Percentiles rank a stretch among this genome's conserved stretches.
These are phyloP conservation scores for Cryptocheilus praepositus DNA, from an alignment of 2,888 invertebrate genomes.

Conservation along the genomic window DNA sequence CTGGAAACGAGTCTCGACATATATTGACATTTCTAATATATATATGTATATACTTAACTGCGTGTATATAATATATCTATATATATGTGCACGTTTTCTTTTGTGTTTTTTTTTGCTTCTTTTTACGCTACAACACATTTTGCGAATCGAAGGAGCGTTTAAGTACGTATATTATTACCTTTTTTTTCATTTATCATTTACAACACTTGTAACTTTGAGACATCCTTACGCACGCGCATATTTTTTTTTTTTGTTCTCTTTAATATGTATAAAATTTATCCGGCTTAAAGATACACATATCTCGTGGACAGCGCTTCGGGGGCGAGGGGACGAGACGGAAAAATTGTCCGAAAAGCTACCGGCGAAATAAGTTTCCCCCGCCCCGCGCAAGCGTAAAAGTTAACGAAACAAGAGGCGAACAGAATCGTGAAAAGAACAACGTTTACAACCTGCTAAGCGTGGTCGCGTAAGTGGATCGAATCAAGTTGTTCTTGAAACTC, in stretches of 20 bases:
- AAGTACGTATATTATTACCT: constrained; percentile 45
- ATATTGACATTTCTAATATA: constrained; percentile 54
- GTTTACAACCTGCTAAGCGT: too few relatives aligned
- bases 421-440: too few relatives aligned
- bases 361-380: too few relatives aligned
- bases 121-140: constrained; percentile 50
- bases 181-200: constrained; percentile 36
- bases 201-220: constrained; percentile 39
- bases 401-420: too few relatives aligned
- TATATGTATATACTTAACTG: constrained; percentile 31
- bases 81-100: constrained; percentile 16
- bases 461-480: too few relatives aligned
- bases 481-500: too few relatives aligned
- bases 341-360: too few relatives aligned
- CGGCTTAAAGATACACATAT: constrained; percentile 37
- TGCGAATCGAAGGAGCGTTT: constrained; percentile 49
- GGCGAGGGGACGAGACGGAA: too few relatives aligned
- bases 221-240: constrained; percentile 44
- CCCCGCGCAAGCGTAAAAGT: too few relatives aligned
- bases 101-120: constrained; percentile 20
- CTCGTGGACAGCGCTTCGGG: too few relatives aligned
- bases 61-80: constrained; percentile 43
- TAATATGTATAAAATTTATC: constrained; percentile 51
- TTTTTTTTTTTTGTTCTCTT: constrained; percentile 4
- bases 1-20: constrained; percentile 68